A percentile compares a stretch with the other conserved stretches of the same genome.
Conservation (phyloP, 2,113 vertebrate genomes). For the Nibea coibor region DNA sequence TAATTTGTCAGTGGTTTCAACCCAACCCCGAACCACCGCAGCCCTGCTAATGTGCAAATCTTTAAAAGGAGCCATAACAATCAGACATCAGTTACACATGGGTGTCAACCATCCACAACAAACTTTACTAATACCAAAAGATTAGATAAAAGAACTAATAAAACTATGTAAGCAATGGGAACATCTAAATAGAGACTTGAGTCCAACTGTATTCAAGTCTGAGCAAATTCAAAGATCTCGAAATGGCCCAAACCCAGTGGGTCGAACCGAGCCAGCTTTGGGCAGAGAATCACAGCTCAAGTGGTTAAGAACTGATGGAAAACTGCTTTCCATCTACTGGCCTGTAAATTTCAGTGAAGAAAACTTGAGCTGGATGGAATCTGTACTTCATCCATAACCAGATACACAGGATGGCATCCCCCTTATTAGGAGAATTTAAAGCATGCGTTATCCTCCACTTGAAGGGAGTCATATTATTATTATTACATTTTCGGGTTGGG, state of each 20-base stretch:
- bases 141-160: not conserved
- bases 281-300: conserved; percentile 4
- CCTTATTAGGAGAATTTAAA: not conserved
- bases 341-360: conserved; percentile 8
- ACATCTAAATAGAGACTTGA: not conserved
- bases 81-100: not conserved
- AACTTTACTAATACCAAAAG: not conserved
- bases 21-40: not conserved
- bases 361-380: conserved; percentile 15
- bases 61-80: too few species aligned
- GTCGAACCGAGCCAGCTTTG: not conserved
- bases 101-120: not conserved
- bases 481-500: conserved; percentile 4
- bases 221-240: not conserved
- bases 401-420: not conserved
- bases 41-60: not conserved
- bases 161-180: not conserved
- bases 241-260: not conserved
- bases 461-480: not conserved
- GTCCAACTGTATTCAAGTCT: not conserved
- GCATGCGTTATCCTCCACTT: not conserved
- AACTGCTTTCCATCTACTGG: conserved; percentile 28
- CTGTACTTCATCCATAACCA: conserved; percentile 17
- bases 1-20: too few species aligned
- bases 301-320: conserved; percentile 25